phyloP scores from a whole-genome alignment of 2,888 invertebrate species.

The Polymixis flavicincta region DNA sequence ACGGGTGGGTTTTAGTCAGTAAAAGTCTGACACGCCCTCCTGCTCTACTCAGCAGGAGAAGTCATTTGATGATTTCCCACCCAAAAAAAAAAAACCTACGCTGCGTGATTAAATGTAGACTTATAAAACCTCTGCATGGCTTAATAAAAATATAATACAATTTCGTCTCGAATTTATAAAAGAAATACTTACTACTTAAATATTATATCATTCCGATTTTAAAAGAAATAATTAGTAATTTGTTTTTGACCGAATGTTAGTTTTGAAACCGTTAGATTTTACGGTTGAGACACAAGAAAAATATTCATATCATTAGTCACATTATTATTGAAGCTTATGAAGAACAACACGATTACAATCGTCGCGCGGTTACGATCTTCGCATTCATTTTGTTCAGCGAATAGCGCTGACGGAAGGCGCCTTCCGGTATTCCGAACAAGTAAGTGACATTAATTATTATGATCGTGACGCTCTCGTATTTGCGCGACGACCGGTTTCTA shows the following conservation, averaged over 20 bases:
- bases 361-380: background rate
- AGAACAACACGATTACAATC: background rate
- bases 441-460: background rate
- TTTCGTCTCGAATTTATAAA: background rate
- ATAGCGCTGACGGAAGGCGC: background rate
- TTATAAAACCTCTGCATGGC: background rate
- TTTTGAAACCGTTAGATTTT: background rate
- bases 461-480: background rate
- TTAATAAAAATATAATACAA: background rate
- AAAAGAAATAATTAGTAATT: background rate
- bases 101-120: no score
- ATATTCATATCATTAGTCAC: background rate
- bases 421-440: background rate
- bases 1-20: no score
- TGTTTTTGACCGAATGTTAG: background rate
- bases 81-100: no score
- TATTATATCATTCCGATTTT: background rate
- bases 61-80: no score
- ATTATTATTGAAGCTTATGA: background rate
- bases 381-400: background rate
- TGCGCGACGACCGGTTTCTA: background rate
- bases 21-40: no score
- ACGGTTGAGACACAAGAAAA: background rate
- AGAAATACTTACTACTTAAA: background rate
- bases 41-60: no score